Conservation (phyloP, 2,113 vertebrate species). For the Petromus typicus region DNA sequence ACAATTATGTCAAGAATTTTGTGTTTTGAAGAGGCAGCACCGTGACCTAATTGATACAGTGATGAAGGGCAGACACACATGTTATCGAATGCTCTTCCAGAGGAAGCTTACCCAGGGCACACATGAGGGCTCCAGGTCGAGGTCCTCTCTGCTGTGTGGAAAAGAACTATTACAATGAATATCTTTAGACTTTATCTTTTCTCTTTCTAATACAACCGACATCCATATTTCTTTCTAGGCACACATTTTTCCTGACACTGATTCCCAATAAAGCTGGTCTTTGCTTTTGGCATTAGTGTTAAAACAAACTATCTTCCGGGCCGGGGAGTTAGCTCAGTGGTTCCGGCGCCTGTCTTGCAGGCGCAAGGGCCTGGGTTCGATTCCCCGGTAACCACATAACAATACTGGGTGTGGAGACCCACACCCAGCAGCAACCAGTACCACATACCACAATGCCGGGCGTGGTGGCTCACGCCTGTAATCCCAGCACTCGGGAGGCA, state of each 20-base stretch:
- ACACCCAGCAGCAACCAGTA: too few relatives aligned
- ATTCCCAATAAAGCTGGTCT: not conserved
- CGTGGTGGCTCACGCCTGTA: too few relatives aligned
- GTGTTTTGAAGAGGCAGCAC: not conserved
- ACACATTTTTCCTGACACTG: not conserved
- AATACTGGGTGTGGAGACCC: too few relatives aligned
- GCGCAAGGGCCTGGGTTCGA: too few relatives aligned
- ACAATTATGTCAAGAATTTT: not conserved
- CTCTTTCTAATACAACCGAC: not conserved
- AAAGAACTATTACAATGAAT: not conserved
- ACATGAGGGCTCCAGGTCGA: not conserved
- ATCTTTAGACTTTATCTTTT: not conserved
- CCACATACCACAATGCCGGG: too few relatives aligned
- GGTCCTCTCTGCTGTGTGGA: not conserved
- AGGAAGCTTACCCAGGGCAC: not conserved
- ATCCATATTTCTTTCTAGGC: not conserved
- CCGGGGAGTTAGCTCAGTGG: too few relatives aligned
- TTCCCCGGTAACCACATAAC: too few relatives aligned
- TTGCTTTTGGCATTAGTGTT: not conserved
- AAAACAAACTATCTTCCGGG: not conserved
- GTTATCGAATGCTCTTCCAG: not conserved
- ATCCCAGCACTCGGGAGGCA: too few relatives aligned
- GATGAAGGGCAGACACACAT: not conserved
- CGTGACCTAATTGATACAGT: not conserved
- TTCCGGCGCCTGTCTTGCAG: too few relatives aligned